These are phyloP conservation scores for Paelopatides confundens DNA, from an alignment of 53 echinoderm and acorn worm species.

Conservation along the genomic window DNA sequence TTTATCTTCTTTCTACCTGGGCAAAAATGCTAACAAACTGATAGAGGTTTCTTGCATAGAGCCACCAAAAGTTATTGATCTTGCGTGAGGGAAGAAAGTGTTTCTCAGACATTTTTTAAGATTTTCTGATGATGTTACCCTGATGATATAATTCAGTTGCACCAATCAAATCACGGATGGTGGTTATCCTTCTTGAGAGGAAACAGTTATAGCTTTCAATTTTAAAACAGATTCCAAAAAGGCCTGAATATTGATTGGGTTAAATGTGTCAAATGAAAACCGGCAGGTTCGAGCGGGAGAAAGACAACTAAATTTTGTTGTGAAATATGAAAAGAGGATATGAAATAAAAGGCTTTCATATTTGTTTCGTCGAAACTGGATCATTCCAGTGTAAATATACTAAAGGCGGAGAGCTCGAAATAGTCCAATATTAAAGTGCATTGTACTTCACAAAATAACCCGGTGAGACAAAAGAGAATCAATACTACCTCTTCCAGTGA, in stretches of 20 bases:
- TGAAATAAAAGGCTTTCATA: no score
- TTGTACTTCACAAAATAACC: no score
- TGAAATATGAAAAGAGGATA: no score
- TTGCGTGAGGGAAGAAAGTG: conserved; percentile 1
- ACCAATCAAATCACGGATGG: conserved; percentile 2
- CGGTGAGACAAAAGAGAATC: no score
- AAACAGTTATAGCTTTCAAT: background rate
- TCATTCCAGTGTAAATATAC: no score
- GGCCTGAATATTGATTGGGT: background rate
- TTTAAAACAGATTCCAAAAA: background rate
- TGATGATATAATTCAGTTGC: conserved; percentile 32
- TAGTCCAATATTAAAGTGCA: no score
- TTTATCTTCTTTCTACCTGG: background rate
- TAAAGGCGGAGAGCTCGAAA: no score
- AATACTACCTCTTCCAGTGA: no score
- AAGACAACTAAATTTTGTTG: background rate
- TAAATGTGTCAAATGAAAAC: conserved; percentile 9
- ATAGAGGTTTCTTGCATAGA: background rate
- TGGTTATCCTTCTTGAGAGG: background rate
- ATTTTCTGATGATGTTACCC: background rate
- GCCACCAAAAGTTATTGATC: conserved; percentile 6
- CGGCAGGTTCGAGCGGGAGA: conserved; percentile 10
- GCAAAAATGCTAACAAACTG: background rate
- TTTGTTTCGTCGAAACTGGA: no score
- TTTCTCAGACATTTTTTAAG: background rate